Evolutionary conservation across 2,113 vertebrate genomes (phyloP).

Genomic region (Chlorocebus sabaeus): DNA sequence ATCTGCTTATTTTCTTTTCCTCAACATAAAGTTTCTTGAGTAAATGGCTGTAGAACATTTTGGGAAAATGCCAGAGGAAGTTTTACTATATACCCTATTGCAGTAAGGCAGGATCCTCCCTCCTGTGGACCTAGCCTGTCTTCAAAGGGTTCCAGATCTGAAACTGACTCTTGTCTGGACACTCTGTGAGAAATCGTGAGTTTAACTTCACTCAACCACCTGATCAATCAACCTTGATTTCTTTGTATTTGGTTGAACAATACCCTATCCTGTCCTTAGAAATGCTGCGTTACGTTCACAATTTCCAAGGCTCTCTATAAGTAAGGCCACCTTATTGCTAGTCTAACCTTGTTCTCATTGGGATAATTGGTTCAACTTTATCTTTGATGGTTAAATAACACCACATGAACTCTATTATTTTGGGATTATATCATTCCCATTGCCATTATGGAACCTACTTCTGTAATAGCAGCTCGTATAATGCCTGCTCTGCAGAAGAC

Average conservation of each 20-base stretch:
- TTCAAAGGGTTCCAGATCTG: background rate
- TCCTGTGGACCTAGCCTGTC: background rate
- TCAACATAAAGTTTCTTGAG: background rate
- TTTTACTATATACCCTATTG: background rate
- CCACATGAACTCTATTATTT: conserved; percentile 40
- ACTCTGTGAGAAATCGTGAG: background rate
- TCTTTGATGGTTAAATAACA: background rate
- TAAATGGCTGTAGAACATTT: background rate
- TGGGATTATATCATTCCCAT: background rate
- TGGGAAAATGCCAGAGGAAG: background rate
- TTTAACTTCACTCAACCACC: background rate
- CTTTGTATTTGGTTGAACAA: background rate
- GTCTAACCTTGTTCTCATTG: background rate
- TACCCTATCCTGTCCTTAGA: background rate
- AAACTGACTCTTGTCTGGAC: background rate
- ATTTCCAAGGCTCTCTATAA: background rate
- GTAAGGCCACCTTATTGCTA: background rate
- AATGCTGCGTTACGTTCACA: background rate
- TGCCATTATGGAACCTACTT: conserved; percentile 35
- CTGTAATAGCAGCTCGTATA: background rate
- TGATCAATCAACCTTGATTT: background rate
- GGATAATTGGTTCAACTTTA: background rate
- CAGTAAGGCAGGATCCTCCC: background rate
- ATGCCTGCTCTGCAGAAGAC: background rate
- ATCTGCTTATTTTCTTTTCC: background rate